Conservation (phyloP, 2,797 vertebrate genomes). For the Lagocephalus sceleratus region DNA sequence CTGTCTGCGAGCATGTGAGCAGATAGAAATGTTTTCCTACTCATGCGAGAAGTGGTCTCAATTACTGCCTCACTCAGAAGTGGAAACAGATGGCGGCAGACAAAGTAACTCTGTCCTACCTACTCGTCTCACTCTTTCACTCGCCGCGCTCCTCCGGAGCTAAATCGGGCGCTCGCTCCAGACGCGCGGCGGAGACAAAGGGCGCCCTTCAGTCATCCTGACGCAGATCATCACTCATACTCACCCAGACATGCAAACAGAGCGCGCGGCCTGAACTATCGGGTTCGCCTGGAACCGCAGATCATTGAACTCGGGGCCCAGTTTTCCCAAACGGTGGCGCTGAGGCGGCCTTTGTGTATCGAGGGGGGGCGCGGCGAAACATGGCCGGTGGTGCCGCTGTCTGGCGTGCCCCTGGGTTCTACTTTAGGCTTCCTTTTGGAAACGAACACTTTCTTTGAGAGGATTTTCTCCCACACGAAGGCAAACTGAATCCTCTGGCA, state of each 20-base stretch:
- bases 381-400: too few relatives aligned
- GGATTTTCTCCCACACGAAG: slow-evolving; percentile 15
- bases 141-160: slow-evolving; percentile 35
- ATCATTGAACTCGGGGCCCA: slow-evolving; percentile 48
- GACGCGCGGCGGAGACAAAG: slow-evolving; percentile 49
- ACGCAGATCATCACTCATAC: slow-evolving; percentile 60
- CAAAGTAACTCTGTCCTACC: slow-evolving; percentile 73
- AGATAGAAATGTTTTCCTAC: slow-evolving; percentile 76
- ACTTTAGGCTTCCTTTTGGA: slow-evolving; percentile 23
- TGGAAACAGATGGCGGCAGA: slow-evolving; percentile 80
- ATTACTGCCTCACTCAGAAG: slow-evolving; percentile 77
- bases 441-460: slow-evolving; percentile 15
- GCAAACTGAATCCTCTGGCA: slow-evolving; percentile 4
- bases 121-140: slow-evolving; percentile 17
- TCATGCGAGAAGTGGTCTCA: slow-evolving; percentile 79
- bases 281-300: slow-evolving; percentile 44
- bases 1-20: slow-evolving; percentile 28
- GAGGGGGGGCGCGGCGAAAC: slow-evolving; percentile 25
- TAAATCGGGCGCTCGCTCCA: slow-evolving; percentile 30
- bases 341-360: slow-evolving; percentile 50
- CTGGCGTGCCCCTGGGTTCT: too few relatives aligned
- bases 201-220: slow-evolving; percentile 56
- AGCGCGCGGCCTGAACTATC: slow-evolving; percentile 32
- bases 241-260: slow-evolving; percentile 52
- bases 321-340: slow-evolving; percentile 41